Base-by-base conservation (phyloP, 2,888 invertebrate species). In the Holacanthella duospinosa region DNA sequence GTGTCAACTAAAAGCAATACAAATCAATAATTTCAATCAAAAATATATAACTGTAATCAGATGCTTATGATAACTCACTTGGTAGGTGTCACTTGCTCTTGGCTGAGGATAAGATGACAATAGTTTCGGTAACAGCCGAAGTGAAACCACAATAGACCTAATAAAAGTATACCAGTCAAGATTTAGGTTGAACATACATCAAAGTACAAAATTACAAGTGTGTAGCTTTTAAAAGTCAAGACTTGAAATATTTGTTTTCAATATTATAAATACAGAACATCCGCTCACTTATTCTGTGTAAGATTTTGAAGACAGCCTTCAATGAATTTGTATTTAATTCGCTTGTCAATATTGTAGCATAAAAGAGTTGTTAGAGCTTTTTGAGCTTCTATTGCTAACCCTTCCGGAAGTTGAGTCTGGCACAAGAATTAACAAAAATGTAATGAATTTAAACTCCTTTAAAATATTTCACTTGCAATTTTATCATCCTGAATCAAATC, bases 291-390 rank as follows among this genome's bases (percentile, higher is more conserved):
- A 78, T 93, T 91, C 71, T 85, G 85, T 19, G 90, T 87, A 66
- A 94, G 81, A 78, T 94, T 94, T 74, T 91, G 88, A 55, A 94
- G 80, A 74, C 93, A 93, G 9, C 93, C 94, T 77, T 94, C 93
- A 69, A 95, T 93, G 75, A 95, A 95, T 78, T 93, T 93, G 79
- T 92, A 91, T 62, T 92, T 82, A 69, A 94, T 89, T 67, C 88
- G 83, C 71, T 89, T 86, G 77, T 94, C 93, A 1, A 90, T 89
- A 74, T 89, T 92, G 75, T 89, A 93, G 76, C 93, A 93, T 0
- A 95, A 81, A 27, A 94, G 79, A 71, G 90, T 90, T 73, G 90
- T 91, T 0, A 95, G 80, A 1, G 91, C 90, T 74, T 94, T 94
- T 77, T 95, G 94, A 1, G 93, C 93, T 79, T 94, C 94, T n/a